Conservation (phyloP, 2,888 invertebrate species). For the Tuberolachnus salignus region DNA sequence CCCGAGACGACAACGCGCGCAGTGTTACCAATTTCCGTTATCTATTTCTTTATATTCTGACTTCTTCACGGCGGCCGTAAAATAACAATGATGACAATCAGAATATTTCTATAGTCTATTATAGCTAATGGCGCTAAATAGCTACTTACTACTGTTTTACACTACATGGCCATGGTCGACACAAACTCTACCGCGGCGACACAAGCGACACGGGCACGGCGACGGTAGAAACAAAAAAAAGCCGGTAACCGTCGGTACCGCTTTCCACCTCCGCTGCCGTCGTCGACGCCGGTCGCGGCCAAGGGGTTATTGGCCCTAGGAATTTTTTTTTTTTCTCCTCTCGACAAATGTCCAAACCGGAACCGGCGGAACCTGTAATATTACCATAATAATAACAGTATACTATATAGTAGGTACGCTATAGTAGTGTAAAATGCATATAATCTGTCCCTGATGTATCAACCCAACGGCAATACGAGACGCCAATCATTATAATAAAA, state of each 20-base stretch:
- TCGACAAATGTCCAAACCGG: slow-evolving; percentile 18
- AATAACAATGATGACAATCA: too few relatives aligned
- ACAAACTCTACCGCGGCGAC: neutral
- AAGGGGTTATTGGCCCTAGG: slow-evolving; percentile 24
- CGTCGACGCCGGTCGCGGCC: neutral
- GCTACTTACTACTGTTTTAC: too few relatives aligned
- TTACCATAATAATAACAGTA: neutral
- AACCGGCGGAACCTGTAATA: neutral
- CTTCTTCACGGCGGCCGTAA: too few relatives aligned
- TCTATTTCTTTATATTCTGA: too few relatives aligned
- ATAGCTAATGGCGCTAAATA: too few relatives aligned
- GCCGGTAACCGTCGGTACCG: neutral
- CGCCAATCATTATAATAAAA: too few relatives aligned
- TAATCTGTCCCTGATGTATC: neutral
- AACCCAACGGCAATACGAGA: neutral
- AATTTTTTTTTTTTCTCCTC: slow-evolving; percentile 5
- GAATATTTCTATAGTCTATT: too few relatives aligned
- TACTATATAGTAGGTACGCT: too few relatives aligned
- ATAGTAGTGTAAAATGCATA: neutral
- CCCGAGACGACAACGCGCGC: slow-evolving; percentile 7
- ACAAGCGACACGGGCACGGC: neutral
- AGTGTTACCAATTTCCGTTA: slow-evolving; percentile 40
- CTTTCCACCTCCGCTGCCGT: neutral
- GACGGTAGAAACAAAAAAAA: too few relatives aligned
- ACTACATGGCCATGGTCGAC: too few relatives aligned